phyloP scores from a whole-genome alignment of 2,113 vertebrate genomes.

The Cichladusa arquata region DNA sequence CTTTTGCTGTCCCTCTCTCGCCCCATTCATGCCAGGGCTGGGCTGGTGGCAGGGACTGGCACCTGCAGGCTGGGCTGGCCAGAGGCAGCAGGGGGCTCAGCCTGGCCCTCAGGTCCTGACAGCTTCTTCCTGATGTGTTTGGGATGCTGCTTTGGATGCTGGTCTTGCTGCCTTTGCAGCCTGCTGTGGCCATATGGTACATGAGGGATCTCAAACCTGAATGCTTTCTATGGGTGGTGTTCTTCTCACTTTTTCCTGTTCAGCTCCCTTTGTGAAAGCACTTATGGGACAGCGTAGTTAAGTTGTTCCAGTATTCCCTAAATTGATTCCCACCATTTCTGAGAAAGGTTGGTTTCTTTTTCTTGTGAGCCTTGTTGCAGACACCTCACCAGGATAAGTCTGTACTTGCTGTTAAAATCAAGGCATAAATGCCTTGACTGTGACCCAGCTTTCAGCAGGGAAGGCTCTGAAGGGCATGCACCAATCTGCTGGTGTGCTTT shows the following conservation, averaged over 20 bases:
- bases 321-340: neutral
- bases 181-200: neutral
- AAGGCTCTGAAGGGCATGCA: neutral
- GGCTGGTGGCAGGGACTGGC: neutral
- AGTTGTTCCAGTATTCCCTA: neutral
- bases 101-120: neutral
- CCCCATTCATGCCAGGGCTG: accelerated
- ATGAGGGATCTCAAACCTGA: neutral
- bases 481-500: neutral
- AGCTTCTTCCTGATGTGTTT: neutral
- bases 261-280: neutral
- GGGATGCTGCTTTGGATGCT: neutral
- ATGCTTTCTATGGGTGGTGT: accelerated
- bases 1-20: accelerated
- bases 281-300: neutral
- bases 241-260: neutral
- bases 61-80: neutral
- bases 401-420: neutral
- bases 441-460: neutral
- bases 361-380: neutral
- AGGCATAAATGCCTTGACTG: neutral
- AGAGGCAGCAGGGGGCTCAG: neutral
- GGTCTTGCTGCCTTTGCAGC: neutral
- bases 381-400: accelerated
- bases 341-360: neutral